Percentiles rank a stretch among this genome's conserved stretches.
Evolutionary conservation across 2,888 invertebrate genomes (phyloP).

Genomic region (Chrysodeixis includens): DNA sequence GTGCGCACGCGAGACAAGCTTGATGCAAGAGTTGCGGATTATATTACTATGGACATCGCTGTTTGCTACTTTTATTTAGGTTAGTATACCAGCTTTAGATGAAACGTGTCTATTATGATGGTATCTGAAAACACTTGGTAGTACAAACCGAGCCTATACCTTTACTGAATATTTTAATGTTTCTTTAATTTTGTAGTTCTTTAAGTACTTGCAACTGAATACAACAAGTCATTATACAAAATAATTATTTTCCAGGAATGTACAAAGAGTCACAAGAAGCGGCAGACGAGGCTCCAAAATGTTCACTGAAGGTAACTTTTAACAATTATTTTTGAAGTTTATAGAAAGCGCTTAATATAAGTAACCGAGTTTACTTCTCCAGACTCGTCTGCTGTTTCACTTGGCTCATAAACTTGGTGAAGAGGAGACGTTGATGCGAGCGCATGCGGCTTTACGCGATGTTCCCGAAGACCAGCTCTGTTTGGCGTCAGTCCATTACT

Average conservation of each 20-base stretch:
- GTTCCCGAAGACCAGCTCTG: slow-evolving; percentile 98
- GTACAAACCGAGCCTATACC: no score
- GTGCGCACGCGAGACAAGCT: slow-evolving; percentile 75
- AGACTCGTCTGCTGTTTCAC: slow-evolving; percentile 96
- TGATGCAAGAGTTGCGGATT: slow-evolving; percentile 88
- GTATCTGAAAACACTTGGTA: no score
- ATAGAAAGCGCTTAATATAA: no score
- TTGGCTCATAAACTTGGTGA: slow-evolving; percentile 97
- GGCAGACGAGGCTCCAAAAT: slow-evolving; percentile 91
- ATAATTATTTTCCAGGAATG: slow-evolving; percentile 83
- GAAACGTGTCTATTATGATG: no score
- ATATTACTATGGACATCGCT: slow-evolving; percentile 94
- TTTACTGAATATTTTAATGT: no score
- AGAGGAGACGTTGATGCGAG: slow-evolving; percentile 94
- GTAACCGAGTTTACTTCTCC: slow-evolving; percentile 50
- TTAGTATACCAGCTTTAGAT: no score
- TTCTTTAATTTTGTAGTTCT: no score
- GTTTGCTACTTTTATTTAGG: slow-evolving; percentile 99
- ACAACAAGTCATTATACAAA: neutral
- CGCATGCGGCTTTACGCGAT: slow-evolving; percentile 95
- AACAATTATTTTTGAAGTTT: neutral
- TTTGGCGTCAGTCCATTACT: slow-evolving; percentile 98
- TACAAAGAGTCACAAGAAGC: slow-evolving; percentile 91
- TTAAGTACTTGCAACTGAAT: neutral
- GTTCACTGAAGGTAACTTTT: slow-evolving; percentile 87